Percentiles rank a stretch among this genome's conserved stretches.
Evolutionary conservation across 2,888 invertebrate genomes (phyloP).

Genomic region (Coremacera marginata): DNA sequence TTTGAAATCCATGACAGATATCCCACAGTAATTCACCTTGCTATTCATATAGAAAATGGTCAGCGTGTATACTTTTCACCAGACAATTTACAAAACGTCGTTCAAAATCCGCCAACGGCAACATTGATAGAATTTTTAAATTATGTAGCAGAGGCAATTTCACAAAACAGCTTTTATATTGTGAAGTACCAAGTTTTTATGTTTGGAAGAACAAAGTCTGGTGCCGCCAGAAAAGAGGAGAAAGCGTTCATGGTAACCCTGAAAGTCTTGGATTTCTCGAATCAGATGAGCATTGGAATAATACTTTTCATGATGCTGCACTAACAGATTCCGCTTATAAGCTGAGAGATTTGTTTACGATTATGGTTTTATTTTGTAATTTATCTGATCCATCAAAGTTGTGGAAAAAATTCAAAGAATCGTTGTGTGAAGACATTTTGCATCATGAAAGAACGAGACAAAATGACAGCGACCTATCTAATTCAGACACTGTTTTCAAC

Average conservation of each 20-base stretch:
- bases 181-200: neutral
- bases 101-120: neutral
- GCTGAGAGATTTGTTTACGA: neutral
- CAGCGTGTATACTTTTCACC: neutral
- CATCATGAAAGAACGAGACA: neutral
- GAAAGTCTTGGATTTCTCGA: too few species aligned
- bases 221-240: neutral
- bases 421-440: neutral
- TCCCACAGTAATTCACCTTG: neutral
- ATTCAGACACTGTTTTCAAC: neutral
- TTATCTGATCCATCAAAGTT: too few species aligned
- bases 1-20: neutral
- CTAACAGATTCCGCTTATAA: neutral
- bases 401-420: neutral
- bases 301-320: neutral
- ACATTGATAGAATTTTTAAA: neutral
- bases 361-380: too few species aligned
- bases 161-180: neutral
- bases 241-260: too few species aligned
- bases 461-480: neutral
- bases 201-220: neutral
- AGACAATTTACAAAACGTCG: neutral
- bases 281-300: neutral
- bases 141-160: neutral
- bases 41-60: neutral